Evolutionary conservation across 2,888 invertebrate genomes (phyloP), one percentile per base, ranked within the genome.

Genomic region (Margaritifera margaritifera): DNA sequence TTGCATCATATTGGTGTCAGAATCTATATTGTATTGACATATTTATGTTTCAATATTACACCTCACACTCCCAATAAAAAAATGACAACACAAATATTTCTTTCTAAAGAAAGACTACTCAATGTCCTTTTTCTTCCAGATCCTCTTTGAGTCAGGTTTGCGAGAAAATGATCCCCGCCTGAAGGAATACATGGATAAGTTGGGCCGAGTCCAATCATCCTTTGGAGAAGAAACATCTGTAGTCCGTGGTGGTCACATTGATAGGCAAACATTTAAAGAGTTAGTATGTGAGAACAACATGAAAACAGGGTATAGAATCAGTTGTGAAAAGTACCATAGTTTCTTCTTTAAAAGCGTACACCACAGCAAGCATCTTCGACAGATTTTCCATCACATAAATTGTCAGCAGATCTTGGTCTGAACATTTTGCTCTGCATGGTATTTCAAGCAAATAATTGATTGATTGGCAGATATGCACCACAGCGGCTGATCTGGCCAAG

Each of bases 161-260:
- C 92, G 96, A 67, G 95, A 95, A 90, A 95, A 93, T 83, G 98
- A 98, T 91, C 95, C 96, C 0, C 92, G 97, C 20, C 92, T 98
- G 24, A 93, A 93, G 79, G 96, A 97, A 90, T 93, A 96, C 78
- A 95, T 95, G 92, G 94, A 94, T 65, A 96, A 95, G 86, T 91
- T 98, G 71, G 93, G 93, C 86, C 93, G 93, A 87, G 93, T 95
- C 62, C 95, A 96, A 86, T 92, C 24, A 4, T 20, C 93, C 77
- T 92, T 94, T 77, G 56, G 60, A 6, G 65, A 62, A 1, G 74
- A 73, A 27, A 60, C 77, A 6, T 76, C 79, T 8, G 72, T 71
- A 1, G n/a, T 57, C 3, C 79, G 76, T 56, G 95, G 95, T 2
- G 93, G 96, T 82, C 94, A 94, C 87, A 90, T 97, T 66, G 94